Percentiles rank a stretch among this genome's conserved stretches.
Evolutionary conservation across 2,888 invertebrate genomes (phyloP).

Genomic region (Ligdia adustata): DNA sequence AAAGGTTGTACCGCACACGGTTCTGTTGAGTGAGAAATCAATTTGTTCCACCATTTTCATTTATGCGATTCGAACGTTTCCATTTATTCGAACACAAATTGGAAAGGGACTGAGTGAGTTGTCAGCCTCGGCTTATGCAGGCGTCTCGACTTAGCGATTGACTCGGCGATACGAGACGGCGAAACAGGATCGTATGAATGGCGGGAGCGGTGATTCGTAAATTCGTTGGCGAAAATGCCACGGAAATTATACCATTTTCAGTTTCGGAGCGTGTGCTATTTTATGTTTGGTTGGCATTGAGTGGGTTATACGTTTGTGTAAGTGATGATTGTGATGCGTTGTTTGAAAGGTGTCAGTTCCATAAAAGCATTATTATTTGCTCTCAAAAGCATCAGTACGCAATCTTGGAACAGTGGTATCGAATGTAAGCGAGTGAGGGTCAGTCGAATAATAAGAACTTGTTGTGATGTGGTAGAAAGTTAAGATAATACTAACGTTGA

Average conservation of each 20-base stretch:
- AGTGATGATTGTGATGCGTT: too few species aligned
- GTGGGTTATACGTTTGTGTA: conserved; percentile 1
- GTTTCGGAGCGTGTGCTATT: conserved; percentile 24
- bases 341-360: too few species aligned
- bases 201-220: conserved; percentile 45
- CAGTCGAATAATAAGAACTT: too few species aligned
- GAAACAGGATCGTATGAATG: conserved; percentile 47
- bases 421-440: too few species aligned
- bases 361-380: too few species aligned
- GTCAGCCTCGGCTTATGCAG: conserved; percentile 79
- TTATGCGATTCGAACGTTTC: conserved; percentile 76
- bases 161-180: conserved; percentile 44
- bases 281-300: conserved; percentile 10
- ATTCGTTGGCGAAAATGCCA: conserved; percentile 35
- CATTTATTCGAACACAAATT: conserved; percentile 81
- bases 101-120: conserved; percentile 78
- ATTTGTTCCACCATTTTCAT: conserved; percentile 81
- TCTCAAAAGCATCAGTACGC: too few species aligned
- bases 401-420: too few species aligned
- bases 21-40: conserved; percentile 81
- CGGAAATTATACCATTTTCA: conserved; percentile 35
- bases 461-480: too few species aligned
- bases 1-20: conserved; percentile 55
- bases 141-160: conserved; percentile 62
- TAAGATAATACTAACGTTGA: too few species aligned